These are phyloP conservation scores for Heliconius himera DNA, from an alignment of 1,140 invertebrate species.

Conservation along the genomic window DNA sequence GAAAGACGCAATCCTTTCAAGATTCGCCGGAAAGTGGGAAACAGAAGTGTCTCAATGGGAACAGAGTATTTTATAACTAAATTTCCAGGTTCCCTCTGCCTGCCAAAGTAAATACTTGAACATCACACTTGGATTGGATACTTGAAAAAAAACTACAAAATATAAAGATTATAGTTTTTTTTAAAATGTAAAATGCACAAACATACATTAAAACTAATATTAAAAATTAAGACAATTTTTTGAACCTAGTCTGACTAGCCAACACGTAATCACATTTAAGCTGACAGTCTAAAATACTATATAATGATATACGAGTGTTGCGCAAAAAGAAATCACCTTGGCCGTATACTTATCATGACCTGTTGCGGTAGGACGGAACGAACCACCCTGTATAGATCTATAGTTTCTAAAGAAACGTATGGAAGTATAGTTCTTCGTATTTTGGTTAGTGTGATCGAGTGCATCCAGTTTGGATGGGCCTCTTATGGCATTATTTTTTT, in stretches of 20 bases:
- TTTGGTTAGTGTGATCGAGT: constrained; percentile 33
- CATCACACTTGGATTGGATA: too few relatives aligned
- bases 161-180: too few relatives aligned
- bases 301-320: constrained; percentile 33
- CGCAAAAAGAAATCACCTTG: constrained; percentile 51
- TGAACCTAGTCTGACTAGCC: background rate
- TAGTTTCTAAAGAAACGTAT: background rate
- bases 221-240: background rate
- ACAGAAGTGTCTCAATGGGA: background rate
- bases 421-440: constrained; percentile 6
- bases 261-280: background rate
- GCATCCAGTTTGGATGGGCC: constrained; percentile 41
- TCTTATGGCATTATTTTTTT: constrained; percentile 28
- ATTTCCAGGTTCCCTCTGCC: too few relatives aligned
- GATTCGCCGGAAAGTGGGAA: too few relatives aligned
- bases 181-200: background rate
- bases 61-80: background rate
- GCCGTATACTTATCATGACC: constrained; percentile 43
- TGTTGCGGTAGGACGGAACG: constrained; percentile 57
- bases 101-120: too few relatives aligned
- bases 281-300: constrained; percentile 19
- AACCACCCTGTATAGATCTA: constrained; percentile 18
- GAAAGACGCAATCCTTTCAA: too few relatives aligned
- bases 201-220: background rate
- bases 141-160: too few relatives aligned